Conservation (phyloP, 2,888 invertebrate genomes). For the Plebejus melissa region DNA sequence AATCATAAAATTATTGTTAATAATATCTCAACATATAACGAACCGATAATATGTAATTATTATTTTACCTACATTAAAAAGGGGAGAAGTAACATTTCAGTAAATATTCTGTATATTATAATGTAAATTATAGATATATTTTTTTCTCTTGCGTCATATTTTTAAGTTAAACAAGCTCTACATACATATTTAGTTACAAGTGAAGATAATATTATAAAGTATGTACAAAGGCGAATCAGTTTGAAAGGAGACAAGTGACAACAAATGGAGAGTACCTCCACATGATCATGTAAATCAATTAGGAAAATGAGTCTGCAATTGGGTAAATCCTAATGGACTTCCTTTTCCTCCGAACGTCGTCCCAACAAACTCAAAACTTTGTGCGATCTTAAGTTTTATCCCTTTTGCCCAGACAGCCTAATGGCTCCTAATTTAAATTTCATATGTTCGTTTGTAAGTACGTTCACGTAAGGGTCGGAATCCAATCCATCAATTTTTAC, state of each 20-base stretch:
- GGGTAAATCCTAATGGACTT: slow-evolving; percentile 9
- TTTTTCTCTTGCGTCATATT: no score
- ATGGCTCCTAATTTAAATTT: neutral
- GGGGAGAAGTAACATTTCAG: no score
- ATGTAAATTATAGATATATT: no score
- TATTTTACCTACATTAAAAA: neutral
- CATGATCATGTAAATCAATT: slow-evolving; percentile 3
- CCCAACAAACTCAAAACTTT: slow-evolving; percentile 6
- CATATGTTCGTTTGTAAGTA: neutral
- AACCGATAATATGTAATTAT: neutral
- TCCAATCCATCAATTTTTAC: no score
- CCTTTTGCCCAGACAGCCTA: neutral
- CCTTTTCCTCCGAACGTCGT: neutral
- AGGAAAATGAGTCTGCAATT: slow-evolving; percentile 13
- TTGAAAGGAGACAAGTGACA: neutral
- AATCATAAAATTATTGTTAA: neutral
- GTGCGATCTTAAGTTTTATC: neutral
- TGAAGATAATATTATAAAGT: no score
- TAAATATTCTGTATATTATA: no score
- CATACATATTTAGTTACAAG: no score
- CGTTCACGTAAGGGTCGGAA: no score
- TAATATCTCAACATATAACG: neutral
- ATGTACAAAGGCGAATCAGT: neutral
- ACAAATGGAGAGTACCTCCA: neutral
- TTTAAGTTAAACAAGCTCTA: no score